A percentile compares a stretch with the other conserved stretches of the same genome.
Conservation (phyloP, 1,140 invertebrate species). For the Nomia melanderi region DNA sequence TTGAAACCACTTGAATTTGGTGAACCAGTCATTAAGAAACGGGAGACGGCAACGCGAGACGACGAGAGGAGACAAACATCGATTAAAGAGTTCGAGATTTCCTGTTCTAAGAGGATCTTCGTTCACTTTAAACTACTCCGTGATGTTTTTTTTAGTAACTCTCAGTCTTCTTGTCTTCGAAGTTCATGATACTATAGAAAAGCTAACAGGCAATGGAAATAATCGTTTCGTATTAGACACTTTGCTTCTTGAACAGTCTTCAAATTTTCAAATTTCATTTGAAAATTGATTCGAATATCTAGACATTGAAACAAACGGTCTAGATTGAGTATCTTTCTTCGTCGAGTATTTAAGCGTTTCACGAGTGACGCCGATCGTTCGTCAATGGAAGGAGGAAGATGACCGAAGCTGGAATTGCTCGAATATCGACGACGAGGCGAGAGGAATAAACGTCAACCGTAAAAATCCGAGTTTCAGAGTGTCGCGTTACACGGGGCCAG, state of each 20-base stretch:
- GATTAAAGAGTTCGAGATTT: not conserved
- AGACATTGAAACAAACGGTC: no score
- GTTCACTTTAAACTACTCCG: not conserved
- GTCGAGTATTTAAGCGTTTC: no score
- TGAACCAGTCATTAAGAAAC: not conserved
- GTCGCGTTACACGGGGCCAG: constrained; percentile 54
- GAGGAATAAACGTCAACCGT: constrained; percentile 5
- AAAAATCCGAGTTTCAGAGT: constrained; percentile 59
- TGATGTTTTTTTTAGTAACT: not conserved
- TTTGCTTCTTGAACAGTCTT: no score
- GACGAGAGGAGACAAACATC: not conserved
- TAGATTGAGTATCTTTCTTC: no score
- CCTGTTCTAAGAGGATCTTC: not conserved
- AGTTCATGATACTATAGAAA: no score
- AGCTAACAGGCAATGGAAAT: no score
- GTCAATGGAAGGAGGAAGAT: not conserved
- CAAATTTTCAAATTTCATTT: no score
- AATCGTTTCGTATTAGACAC: no score
- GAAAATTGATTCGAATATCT: no score
- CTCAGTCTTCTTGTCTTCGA: not conserved
- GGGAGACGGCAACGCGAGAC: not conserved
- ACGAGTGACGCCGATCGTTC: no score
- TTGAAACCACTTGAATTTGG: not conserved
- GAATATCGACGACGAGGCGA: not conserved
- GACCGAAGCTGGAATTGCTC: not conserved